Evolutionary conservation across 2,888 invertebrate species (phyloP), one percentile per base, ranked within the genome.

Genomic region (Cheilosia vulpina): DNA sequence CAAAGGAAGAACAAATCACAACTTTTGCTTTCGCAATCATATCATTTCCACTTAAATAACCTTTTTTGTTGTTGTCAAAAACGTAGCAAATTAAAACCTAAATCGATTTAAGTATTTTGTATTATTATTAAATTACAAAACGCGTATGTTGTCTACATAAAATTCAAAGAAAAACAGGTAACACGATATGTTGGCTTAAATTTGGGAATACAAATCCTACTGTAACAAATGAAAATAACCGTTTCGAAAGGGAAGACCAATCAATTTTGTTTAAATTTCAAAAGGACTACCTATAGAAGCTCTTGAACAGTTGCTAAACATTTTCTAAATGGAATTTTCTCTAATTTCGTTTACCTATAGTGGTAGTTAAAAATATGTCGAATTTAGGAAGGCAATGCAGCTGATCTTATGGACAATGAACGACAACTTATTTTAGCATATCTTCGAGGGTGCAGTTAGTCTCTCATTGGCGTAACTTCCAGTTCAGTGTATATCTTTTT

Each of bases 1-100:
- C 72, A 66, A 72, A 79, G 72, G 79, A 72, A 79, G 79, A 79
- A 72, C 71, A 79, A 79, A 79, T 79, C 79, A 79, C 79, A 79
- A 79, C 65, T 65, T 79, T 71, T 66, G 45, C 65, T 50, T 72
- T 50, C 7, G 72, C 53, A 43, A 53, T 73, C 34, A 38, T 55
- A 38, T 57, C 47, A 66, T 62, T 43, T 52, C 52, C 15, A n/a
- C 41, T 50, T 50, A 57, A 45, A 62, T 62, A 24, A 17, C 41
- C 15, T 53, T 69, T 11, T 53, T 41, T 45, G 43, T 69, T 4
- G 34, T 24, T 45, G 13, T 41, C 50, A 57, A 41, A 13, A n/a
- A 60, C n/a, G 5, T n/a, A 66, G 76, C 76, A 76, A 76, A 76
- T 60, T 2, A 79, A 57, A 63, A 57, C 21, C 27, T 21, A 41